Conservation (phyloP, 1,140 invertebrate genomes). For the Helicoverpa zea region DNA sequence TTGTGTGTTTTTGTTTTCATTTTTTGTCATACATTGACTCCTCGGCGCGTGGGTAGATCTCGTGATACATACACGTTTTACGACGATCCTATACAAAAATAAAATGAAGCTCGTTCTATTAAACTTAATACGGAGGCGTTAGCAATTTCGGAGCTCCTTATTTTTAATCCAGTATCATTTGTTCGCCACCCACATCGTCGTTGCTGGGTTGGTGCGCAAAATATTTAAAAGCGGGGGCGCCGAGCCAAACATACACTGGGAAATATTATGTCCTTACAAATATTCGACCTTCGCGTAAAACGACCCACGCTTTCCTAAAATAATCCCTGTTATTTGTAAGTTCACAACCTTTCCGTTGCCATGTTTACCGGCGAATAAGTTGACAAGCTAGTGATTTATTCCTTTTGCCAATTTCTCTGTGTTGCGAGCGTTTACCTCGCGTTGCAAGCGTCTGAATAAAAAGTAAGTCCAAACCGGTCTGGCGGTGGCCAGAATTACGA, state of each 20-base stretch:
- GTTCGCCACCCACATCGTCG: conserved; percentile 61
- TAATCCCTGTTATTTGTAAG: conserved; percentile 46
- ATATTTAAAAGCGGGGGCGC: conserved; percentile 66
- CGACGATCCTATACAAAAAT: conserved; percentile 33
- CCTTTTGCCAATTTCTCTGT: conserved; percentile 60
- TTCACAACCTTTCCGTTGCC: conserved; percentile 38
- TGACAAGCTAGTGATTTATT: conserved; percentile 59
- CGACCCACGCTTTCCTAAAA: conserved; percentile 55
- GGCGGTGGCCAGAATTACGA: conserved; percentile 78
- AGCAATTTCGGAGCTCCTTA: conserved; percentile 60
- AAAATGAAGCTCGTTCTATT: conserved; percentile 48
- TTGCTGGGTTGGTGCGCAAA: conserved; percentile 59
- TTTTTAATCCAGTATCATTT: conserved; percentile 59
- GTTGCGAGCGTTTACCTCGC: conserved; percentile 67
- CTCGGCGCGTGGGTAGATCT: conserved; percentile 48
- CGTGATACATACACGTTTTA: conserved; percentile 52
- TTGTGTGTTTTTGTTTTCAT: conserved; percentile 33
- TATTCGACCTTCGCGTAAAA: conserved; percentile 57
- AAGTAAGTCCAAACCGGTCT: conserved; percentile 75
- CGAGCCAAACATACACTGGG: conserved; percentile 57
- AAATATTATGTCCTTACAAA: conserved; percentile 58
- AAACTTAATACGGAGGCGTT: conserved; percentile 59
- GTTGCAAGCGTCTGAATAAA: conserved; percentile 56
- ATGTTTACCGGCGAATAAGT: conserved; percentile 8
- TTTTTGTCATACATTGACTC: conserved; percentile 33